A percentile compares a stretch with the other conserved stretches of the same genome.
Evolutionary conservation across 1,140 invertebrate species (phyloP).

Genomic region (Theocolax elegans): DNA sequence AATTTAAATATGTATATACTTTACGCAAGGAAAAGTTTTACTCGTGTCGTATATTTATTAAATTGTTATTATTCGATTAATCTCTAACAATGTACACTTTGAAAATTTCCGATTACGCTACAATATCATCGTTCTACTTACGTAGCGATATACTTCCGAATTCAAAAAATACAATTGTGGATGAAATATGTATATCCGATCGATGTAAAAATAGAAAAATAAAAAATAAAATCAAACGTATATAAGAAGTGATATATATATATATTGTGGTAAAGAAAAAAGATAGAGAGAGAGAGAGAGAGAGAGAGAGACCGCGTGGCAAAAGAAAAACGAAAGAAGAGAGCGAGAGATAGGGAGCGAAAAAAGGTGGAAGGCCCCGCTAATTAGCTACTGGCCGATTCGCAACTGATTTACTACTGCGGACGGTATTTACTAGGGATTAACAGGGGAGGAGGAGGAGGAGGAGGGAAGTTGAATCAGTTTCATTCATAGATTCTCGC

Average conservation of each 20-base stretch:
- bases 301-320: slow-evolving; percentile 6
- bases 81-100: no score
- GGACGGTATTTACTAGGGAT: slow-evolving; percentile 34
- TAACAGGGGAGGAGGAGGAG: slow-evolving; percentile 46
- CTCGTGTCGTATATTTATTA: no score
- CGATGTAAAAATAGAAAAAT: background rate
- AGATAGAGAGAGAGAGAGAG: background rate
- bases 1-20: no score
- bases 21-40: no score
- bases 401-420: slow-evolving; percentile 61
- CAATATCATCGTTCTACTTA: no score
- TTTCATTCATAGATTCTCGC: slow-evolving; percentile 63
- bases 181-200: background rate
- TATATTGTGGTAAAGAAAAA: no score
- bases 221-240: background rate
- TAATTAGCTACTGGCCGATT: slow-evolving; percentile 64
- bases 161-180: background rate
- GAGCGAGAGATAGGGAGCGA: background rate
- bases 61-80: no score
- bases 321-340: background rate
- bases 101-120: no score
- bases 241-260: background rate
- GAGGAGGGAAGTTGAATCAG: slow-evolving; percentile 56
- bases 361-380: slow-evolving; percentile 51
- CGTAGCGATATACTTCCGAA: no score